Evolutionary conservation across 2,797 vertebrate genomes (phyloP).

Genomic region (Simalia tracyae): DNA sequence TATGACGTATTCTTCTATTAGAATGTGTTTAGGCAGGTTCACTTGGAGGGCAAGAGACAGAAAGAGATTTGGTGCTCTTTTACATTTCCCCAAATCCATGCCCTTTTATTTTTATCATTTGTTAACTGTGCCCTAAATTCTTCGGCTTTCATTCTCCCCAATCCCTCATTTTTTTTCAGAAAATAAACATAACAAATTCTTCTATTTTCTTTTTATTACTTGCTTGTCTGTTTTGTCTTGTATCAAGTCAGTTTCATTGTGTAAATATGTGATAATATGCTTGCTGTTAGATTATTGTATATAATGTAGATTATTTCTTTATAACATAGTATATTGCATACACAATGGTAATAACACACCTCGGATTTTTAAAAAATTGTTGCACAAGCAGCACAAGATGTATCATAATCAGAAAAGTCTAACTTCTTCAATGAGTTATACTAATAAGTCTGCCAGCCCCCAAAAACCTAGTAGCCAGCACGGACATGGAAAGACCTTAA

Average conservation of each 20-base stretch:
- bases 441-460: not conserved
- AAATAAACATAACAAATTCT: not conserved
- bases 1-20: not conserved
- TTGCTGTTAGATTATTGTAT: not conserved
- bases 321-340: not conserved
- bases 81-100: not conserved
- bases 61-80: not conserved
- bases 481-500: not conserved
- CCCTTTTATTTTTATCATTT: not conserved
- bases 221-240: not conserved
- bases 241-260: not conserved
- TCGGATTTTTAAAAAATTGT: not conserved
- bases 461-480: not conserved
- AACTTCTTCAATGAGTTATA: not conserved
- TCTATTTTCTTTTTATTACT: not conserved
- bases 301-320: not conserved
- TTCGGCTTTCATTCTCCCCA: not conserved
- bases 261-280: not conserved
- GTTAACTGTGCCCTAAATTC: not conserved
- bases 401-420: not conserved
- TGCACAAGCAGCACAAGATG: not conserved
- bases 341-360: not conserved
- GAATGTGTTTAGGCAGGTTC: not conserved
- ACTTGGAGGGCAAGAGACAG: not conserved
- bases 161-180: not conserved